Conservation (phyloP, 2,888 invertebrate genomes). For the Cephus pulcher region DNA sequence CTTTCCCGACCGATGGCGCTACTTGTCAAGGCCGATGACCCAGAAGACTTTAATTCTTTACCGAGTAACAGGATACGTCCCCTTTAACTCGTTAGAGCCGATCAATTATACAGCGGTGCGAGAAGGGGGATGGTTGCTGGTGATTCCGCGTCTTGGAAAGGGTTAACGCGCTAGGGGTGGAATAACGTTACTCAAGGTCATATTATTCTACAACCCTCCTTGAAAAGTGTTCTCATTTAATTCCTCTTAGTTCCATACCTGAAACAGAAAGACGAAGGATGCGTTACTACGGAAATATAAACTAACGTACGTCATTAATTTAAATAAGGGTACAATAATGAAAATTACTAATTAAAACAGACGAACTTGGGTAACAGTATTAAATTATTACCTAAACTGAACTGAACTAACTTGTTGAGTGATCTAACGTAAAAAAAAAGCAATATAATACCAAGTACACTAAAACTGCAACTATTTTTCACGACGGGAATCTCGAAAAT, state of each 20-base stretch:
- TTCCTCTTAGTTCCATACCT: neutral
- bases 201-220: neutral
- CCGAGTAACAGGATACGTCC: constrained; percentile 47
- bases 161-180: neutral
- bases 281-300: neutral
- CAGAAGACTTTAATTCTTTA: constrained; percentile 60
- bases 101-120: constrained; percentile 55
- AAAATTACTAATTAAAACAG: neutral
- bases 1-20: constrained; percentile 22
- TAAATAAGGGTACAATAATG: neutral
- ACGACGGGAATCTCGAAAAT: neutral
- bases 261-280: neutral
- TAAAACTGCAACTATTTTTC: neutral
- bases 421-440: neutral
- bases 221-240: neutral
- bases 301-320: neutral
- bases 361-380: neutral
- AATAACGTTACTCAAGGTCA: neutral
- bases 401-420: neutral
- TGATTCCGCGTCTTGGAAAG: neutral
- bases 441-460: neutral
- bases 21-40: constrained; percentile 51
- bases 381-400: neutral
- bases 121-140: neutral
- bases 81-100: constrained; percentile 63